Evolutionary conservation across 2,797 vertebrate genomes (phyloP), one percentile per base, ranked within the genome.

Genomic region (Gallinago solitaria): DNA sequence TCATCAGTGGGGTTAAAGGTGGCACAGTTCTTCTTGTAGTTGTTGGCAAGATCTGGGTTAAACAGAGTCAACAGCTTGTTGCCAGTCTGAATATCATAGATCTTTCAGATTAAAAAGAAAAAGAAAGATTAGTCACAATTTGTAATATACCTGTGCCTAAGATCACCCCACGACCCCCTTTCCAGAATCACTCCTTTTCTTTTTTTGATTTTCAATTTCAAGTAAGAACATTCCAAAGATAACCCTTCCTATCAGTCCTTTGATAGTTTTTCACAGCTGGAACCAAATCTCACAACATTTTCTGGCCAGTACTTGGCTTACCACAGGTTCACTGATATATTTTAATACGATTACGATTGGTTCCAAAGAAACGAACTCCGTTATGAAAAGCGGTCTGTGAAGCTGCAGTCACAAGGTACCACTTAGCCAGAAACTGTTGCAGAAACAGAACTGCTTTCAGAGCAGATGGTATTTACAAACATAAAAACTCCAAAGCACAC

Each of bases 1-100:
- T 99, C 99, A 13, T 99, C 99, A 12, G 99, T 99, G 77, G 99
- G 99, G 97, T 99, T 99, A 98, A 99, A 99, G 81, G 99, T 99
- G 96, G 99, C 99, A 88, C 99, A 99, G 98, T 99, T 99, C 96
- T 99, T 98, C 98, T 99, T 99, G 98, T 99, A 99, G 98, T 99
- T 99, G 98, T 99, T 99, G 83, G 99, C 99, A 98, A 99, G 98
- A 98, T 99, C 99, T 75, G 99, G 99, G 98, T 99, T 99, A 98
- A 99, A 99, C 80, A 99, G 98, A 95, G 99, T 99, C 98, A 99
- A 98, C 23, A 99, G 99, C 94, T 99, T 99, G 98, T 99, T 99
- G 83, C 99, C 99, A 48, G 99, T 99, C 98, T 99, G 99, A 98
- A 99, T 99, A 98, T 99, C 99, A 97, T 99, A 99, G 97, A 99